A percentile compares a stretch with the other conserved stretches of the same genome.
Evolutionary conservation across 2,797 vertebrate species (phyloP).

Genomic region (Cyclopterus lumpus): DNA sequence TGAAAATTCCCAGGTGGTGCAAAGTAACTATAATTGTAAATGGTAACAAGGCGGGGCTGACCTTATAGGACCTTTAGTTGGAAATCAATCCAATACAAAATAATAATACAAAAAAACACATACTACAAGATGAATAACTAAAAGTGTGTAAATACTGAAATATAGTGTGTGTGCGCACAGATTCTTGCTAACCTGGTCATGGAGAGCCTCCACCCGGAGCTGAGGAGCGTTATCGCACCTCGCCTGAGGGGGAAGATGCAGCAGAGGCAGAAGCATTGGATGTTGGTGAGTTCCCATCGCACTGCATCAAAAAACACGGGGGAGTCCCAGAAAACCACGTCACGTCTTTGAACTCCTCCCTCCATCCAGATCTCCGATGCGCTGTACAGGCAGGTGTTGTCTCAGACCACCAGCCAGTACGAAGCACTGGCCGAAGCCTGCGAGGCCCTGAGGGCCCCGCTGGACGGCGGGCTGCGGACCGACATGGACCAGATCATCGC

Average conservation of each 20-base stretch:
- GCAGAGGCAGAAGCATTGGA: constrained; percentile 93
- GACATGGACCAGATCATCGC: constrained; percentile 98
- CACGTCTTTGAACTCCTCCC: background rate
- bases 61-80: background rate
- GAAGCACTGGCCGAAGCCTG: constrained; percentile 79
- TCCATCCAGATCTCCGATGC: constrained; percentile 90
- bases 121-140: background rate
- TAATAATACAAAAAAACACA: background rate
- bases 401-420: constrained; percentile 83
- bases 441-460: constrained; percentile 78
- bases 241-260: constrained; percentile 93
- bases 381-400: constrained; percentile 89
- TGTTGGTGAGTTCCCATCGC: constrained; percentile 85
- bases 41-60: background rate
- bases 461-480: constrained; percentile 90
- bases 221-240: constrained; percentile 86
- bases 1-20: constrained; percentile 10
- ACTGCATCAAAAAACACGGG: background rate
- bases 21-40: background rate
- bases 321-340: background rate
- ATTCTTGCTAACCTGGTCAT: constrained; percentile 96
- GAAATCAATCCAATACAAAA: background rate
- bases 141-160: background rate
- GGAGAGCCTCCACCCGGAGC: constrained; percentile 92
- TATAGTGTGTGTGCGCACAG: constrained; percentile 73